Base-by-base conservation (phyloP, 2,888 invertebrate species). In the Tineola bisselliella region DNA sequence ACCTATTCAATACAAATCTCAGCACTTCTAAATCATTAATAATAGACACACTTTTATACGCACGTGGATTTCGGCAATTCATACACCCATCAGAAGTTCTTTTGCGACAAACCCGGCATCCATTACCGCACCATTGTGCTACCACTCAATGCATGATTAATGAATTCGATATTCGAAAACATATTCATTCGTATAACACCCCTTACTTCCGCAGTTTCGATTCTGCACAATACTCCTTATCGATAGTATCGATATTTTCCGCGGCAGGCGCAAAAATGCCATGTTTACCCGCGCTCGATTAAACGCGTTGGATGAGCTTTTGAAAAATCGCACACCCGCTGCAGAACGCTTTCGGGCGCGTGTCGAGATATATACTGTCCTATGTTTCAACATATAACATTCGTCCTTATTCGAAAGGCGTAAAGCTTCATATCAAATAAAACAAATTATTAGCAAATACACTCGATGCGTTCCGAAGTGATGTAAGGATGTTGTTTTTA, bases 251-350 rank as follows among this genome's bases (percentile, higher is more conserved):
- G 77, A 81, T 77, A 79, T 78, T 78, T 80, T 76, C 73, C 77
- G 74, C 76, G 75, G 72, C 70, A 74, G 66, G 76, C 78, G 81
- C 81, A 83, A 86, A 84, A 83, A 62, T 80, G 75, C 75, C 69
- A 74, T 84, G 82, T 84, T 86, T 84, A 84, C 80, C 73, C 74
- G 69, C 81, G 80, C 82, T 82, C 86, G 86, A 87, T 86, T 87
- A 84, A 75, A 70, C 80, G 69, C 74, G 65, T 71, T 74, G 73
- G 76, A 81, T 80, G 77, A 74, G 73, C 69, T 77, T 73, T 74
- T 77, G 79, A 81, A 81, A 77, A 78, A 80, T 81, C 77, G 75
- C 67, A 67, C 70, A 69, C 71, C 65, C 70, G 62, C 12, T n/a
- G 71, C 66, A 73, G 73, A 72, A 70, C 65, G 66, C 63, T 58